Evolutionary conservation across 1,140 invertebrate genomes (phyloP).

Genomic region (Lethocerus indicus): DNA sequence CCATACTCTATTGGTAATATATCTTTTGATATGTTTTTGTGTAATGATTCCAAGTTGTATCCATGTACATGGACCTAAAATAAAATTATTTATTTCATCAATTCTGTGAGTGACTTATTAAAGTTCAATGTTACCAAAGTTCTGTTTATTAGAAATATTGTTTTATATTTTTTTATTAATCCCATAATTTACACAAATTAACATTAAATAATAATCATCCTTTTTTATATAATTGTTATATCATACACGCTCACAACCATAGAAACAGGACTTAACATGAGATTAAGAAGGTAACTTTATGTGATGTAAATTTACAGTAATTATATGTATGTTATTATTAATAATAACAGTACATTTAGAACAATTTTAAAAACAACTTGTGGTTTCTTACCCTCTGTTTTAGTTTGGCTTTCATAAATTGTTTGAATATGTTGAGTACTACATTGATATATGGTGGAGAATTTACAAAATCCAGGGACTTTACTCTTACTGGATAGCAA

Average conservation of each 20-base stretch:
- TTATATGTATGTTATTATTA: background rate
- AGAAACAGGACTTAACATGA: background rate
- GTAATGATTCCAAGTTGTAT: conserved; percentile 20
- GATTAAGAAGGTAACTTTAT: background rate
- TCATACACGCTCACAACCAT: background rate
- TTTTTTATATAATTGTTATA: background rate
- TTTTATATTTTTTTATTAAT: background rate
- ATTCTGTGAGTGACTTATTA: too few species aligned
- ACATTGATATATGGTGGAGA: conserved; percentile 45
- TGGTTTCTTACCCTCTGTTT: conserved; percentile 29
- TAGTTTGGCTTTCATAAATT: conserved; percentile 52
- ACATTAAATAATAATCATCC: background rate
- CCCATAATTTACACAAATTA: background rate
- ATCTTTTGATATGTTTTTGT: conserved; percentile 27
- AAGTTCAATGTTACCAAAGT: too few species aligned
- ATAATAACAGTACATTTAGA: background rate
- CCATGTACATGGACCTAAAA: conserved; percentile 28
- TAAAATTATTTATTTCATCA: too few species aligned
- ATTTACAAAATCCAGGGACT: conserved; percentile 51
- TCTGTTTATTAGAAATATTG: too few species aligned
- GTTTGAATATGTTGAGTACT: conserved; percentile 45
- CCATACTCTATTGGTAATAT: conserved; percentile 39
- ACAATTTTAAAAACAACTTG: background rate
- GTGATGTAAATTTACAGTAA: background rate
- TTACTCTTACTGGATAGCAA: conserved; percentile 51